A percentile compares a stretch with the other conserved stretches of the same genome.
phyloP scores from a whole-genome alignment of 2,113 vertebrate species.

The Clinocottus analis region DNA sequence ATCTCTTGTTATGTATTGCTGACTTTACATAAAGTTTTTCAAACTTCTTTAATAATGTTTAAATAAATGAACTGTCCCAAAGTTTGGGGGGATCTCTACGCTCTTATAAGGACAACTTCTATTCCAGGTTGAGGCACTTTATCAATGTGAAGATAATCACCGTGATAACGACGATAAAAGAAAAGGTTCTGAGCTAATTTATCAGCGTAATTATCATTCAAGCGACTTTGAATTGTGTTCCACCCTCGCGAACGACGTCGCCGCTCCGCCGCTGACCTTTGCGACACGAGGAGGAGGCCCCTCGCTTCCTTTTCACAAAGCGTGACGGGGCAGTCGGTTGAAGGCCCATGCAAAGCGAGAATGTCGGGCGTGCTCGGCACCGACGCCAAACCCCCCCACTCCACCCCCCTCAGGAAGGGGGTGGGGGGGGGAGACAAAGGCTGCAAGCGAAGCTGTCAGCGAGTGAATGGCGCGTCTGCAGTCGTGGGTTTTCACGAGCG shows the following conservation, averaged over 20 bases:
- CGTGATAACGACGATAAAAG: not conserved
- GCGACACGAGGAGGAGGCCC: not conserved
- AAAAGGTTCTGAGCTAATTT: not conserved
- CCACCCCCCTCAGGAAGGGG: constrained; percentile 3
- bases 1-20: not conserved
- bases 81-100: not conserved
- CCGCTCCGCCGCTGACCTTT: constrained; percentile 19
- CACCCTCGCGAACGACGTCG: not conserved
- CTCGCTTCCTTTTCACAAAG: not conserved
- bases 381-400: constrained; percentile 8
- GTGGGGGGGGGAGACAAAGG: constrained; percentile 42
- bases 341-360: constrained; percentile 32
- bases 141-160: not conserved
- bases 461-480: constrained; percentile 66
- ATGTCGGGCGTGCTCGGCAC: constrained; percentile 9
- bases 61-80: not conserved
- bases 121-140: too few relatives aligned
- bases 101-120: too few relatives aligned
- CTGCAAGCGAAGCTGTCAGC: constrained; percentile 68
- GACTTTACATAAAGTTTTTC: not conserved
- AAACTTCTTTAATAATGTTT: not conserved
- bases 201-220: not conserved
- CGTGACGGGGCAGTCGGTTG: constrained; percentile 3
- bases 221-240: constrained; percentile 9
- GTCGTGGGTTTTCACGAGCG: constrained; percentile 76